Evolutionary conservation across 92 coral and sea anemone genomes (phyloP).

Genomic region (Isaurus tuberculatus): DNA sequence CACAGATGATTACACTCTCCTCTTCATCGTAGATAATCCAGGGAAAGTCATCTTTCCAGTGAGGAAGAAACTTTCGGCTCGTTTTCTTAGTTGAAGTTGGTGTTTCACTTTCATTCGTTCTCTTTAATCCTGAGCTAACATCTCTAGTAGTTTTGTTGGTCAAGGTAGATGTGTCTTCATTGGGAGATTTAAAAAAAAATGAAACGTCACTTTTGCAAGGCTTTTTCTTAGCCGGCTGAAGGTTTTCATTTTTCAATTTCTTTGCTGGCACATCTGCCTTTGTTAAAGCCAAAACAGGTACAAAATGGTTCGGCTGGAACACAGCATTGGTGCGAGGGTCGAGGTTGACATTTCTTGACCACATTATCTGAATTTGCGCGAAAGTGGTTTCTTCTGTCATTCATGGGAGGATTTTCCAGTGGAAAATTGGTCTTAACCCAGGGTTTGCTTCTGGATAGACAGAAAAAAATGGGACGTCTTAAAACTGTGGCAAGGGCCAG

Average conservation of each 20-base stretch:
- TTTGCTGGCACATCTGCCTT: constrained; percentile 10
- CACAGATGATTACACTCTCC: constrained; percentile 38
- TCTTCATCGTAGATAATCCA: constrained; percentile 47
- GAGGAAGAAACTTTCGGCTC: constrained; percentile 44
- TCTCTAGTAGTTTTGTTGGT: constrained; percentile 38
- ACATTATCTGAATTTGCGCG: constrained; percentile 42
- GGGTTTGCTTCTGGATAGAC: constrained; percentile 54
- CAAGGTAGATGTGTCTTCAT: constrained; percentile 30
- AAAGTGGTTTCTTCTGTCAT: neutral
- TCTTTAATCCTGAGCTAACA: constrained; percentile 44
- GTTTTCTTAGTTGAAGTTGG: constrained; percentile 36
- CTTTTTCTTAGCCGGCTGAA: constrained; percentile 40
- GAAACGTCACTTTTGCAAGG: constrained; percentile 28
- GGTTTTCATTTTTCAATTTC: constrained; percentile 17
- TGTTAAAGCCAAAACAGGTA: constrained; percentile 32
- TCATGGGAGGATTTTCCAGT: constrained; percentile 31
- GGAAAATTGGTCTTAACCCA: constrained; percentile 45
- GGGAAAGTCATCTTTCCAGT: constrained; percentile 48
- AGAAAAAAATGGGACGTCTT: constrained; percentile 30
- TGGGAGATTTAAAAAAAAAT: constrained; percentile 41
- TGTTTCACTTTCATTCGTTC: constrained; percentile 49
- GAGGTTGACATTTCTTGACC: constrained; percentile 42
- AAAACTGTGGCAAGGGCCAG: constrained; percentile 41
- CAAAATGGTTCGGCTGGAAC: constrained; percentile 49
- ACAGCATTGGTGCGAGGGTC: constrained; percentile 8